Conservation (phyloP, 2,113 vertebrate species). For the Myrmecophaga tridactyla region DNA sequence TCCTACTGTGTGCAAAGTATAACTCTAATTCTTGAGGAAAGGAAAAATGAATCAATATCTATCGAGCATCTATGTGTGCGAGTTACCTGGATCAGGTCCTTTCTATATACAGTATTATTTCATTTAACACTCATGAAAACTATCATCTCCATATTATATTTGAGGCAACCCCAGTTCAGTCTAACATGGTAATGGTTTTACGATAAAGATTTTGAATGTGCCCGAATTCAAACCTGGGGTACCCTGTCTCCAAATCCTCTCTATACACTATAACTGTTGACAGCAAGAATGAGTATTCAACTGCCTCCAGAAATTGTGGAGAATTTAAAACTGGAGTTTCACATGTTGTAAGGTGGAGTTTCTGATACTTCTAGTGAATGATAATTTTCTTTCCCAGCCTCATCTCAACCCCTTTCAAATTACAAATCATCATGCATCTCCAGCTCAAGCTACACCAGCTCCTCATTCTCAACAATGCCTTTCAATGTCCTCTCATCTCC, state of each 20-base stretch:
- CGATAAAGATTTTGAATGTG: no score
- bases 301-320: neutral
- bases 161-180: neutral
- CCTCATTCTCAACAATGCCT: neutral
- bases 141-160: neutral
- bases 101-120: neutral
- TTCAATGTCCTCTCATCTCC: neutral
- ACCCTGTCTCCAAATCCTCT: neutral
- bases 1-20: neutral
- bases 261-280: neutral
- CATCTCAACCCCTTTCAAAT: rapidly evolving
- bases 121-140: neutral
- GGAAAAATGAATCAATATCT: neutral
- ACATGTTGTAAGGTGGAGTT: neutral
- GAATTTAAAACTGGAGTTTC: neutral
- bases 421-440: no score
- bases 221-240: neutral
- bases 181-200: no score
- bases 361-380: no score
- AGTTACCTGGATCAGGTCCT: neutral
- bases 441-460: rapidly evolving
- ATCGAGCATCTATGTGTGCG: neutral
- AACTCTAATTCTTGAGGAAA: neutral
- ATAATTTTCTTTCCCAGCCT: neutral
- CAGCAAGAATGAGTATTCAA: no score